A percentile compares a stretch with the other conserved stretches of the same genome.
Evolutionary conservation across 2,797 vertebrate genomes (phyloP).

Genomic region (Emys orbicularis): DNA sequence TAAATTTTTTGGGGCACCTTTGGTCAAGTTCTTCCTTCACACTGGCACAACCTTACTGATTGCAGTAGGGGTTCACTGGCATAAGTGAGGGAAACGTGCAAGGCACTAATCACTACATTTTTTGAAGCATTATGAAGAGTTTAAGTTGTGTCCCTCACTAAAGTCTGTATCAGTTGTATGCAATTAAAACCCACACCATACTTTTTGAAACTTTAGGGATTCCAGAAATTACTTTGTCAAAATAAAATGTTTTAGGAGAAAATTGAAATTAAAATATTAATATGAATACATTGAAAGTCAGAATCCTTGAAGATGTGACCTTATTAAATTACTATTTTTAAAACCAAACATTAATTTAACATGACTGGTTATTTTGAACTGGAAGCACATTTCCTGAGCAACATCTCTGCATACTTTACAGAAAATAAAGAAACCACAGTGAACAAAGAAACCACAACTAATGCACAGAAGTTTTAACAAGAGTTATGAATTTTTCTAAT

Average conservation of each 20-base stretch:
- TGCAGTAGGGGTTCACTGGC: neutral
- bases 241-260: neutral
- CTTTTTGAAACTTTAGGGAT: neutral
- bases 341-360: conserved; percentile 44
- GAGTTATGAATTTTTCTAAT: neutral
- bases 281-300: conserved; percentile 12
- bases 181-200: neutral
- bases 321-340: conserved; percentile 48
- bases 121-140: neutral
- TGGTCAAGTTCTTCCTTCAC: neutral
- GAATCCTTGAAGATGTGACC: conserved; percentile 24
- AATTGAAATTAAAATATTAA: neutral
- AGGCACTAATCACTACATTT: neutral
- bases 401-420: conserved; percentile 46
- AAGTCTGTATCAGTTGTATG: neutral
- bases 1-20: neutral
- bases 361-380: conserved; percentile 67
- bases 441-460: conserved; percentile 69
- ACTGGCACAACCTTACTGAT: neutral
- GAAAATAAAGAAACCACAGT: conserved; percentile 61
- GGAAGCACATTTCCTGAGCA: conserved; percentile 43
- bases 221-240: fast-evolving
- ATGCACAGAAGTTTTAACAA: conserved; percentile 44
- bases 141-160: neutral
- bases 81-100: neutral